phyloP scores from a whole-genome alignment of 2,797 vertebrate genomes.

The Chrosomus eos region DNA sequence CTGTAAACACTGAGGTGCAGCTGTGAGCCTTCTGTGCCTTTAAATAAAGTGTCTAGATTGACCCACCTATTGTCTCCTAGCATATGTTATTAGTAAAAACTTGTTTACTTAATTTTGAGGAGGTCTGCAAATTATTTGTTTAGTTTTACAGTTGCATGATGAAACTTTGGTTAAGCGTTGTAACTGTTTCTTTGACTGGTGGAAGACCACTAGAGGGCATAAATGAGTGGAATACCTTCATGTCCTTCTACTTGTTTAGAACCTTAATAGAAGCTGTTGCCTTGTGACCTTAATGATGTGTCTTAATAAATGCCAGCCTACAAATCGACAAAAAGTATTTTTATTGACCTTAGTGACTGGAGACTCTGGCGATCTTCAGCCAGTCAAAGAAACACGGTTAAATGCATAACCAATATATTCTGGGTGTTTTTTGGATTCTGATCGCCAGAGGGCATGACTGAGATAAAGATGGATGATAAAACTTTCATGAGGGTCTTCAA shows the following conservation, averaged over 20 bases:
- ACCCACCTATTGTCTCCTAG: neutral
- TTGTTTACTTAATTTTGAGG: neutral
- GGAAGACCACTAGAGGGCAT: neutral
- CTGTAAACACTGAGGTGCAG: constrained; percentile 34
- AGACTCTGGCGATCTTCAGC: neutral
- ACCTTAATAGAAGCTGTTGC: neutral
- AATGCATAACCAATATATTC: neutral
- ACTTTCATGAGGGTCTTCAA: neutral
- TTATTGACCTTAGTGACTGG: neutral
- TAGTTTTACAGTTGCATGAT: neutral
- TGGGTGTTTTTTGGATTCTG: neutral
- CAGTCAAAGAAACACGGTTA: neutral
- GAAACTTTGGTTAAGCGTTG: neutral
- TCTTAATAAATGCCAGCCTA: neutral
- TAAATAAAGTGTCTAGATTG: constrained; percentile 35
- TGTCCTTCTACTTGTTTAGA: neutral
- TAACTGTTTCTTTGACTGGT: neutral
- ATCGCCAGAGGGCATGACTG: neutral
- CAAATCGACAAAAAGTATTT: neutral
- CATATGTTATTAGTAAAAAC: neutral
- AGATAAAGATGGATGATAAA: neutral
- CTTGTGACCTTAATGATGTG: neutral
- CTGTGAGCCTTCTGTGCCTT: constrained; percentile 44
- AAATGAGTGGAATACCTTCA: no score
- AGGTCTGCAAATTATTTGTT: neutral